Conservation (phyloP, 2,113 vertebrate species). For the Entomyzon cyanotis region DNA sequence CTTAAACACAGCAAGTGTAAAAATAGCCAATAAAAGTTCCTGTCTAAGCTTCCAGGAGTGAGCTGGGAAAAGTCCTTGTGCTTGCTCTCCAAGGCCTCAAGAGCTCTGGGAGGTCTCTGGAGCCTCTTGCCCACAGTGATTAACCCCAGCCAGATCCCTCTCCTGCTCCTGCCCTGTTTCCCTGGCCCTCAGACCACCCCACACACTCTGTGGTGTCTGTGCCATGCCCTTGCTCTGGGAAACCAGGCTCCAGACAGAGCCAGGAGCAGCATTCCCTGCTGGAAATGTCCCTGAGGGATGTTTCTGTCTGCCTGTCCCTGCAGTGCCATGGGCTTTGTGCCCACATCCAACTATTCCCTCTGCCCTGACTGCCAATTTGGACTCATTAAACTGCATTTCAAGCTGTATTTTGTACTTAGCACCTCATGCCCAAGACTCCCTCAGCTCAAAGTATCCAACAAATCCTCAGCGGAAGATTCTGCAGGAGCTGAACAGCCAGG, state of each 20-base stretch:
- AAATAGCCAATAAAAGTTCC: not conserved
- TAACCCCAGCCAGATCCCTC: not conserved
- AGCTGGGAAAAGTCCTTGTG: not conserved
- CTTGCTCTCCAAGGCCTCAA: rapidly evolving
- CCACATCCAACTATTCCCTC: not conserved
- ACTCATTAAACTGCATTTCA: not conserved
- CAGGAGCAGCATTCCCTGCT: not conserved
- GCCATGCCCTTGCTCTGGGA: not conserved
- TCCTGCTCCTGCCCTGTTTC: not conserved
- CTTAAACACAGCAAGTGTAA: not conserved
- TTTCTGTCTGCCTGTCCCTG: not conserved
- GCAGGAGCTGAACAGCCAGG: not conserved
- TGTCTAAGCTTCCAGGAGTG: not conserved
- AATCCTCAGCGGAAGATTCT: not conserved
- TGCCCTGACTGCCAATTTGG: not conserved
- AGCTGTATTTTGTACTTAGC: not conserved
- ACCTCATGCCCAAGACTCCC: not conserved
- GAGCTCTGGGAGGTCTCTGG: not conserved
- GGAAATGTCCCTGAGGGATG: not conserved
- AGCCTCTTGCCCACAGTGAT: not conserved
- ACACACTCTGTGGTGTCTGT: rapidly evolving
- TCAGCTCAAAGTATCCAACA: not conserved
- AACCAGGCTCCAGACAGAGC: not conserved
- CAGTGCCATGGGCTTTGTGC: rapidly evolving
- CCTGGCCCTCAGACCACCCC: not conserved